Percentiles rank a stretch among this genome's conserved stretches.
These are phyloP conservation scores for Arenicola marina DNA, from an alignment of 2,888 invertebrate genomes.

Conservation along the genomic window DNA sequence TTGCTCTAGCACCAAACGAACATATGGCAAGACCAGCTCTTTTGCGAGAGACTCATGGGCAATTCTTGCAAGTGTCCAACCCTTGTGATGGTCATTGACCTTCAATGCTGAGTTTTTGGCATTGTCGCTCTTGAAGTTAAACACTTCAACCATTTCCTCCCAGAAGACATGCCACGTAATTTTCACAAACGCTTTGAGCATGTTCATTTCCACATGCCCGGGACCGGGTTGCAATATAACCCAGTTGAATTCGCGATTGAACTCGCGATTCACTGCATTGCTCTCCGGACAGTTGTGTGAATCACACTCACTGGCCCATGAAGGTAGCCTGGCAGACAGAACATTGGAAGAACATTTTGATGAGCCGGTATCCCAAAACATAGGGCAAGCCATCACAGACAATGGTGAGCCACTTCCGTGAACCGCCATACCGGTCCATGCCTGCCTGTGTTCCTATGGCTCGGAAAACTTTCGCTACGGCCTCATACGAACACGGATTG, in stretches of 20 bases:
- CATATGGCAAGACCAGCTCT: background rate
- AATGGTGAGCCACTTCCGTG: background rate
- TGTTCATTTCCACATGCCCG: background rate
- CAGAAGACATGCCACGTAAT: background rate
- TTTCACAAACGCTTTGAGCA: background rate
- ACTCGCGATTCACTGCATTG: background rate
- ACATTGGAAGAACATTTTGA: background rate
- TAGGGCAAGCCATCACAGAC: background rate
- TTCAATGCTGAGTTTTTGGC: background rate
- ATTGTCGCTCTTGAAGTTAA: background rate
- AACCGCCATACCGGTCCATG: background rate
- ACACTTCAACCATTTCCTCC: slow-evolving; percentile 1
- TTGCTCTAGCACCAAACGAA: background rate
- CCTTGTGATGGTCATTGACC: slow-evolving; percentile 4
- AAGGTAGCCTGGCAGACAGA: background rate
- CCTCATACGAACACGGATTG: background rate
- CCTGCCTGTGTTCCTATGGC: background rate
- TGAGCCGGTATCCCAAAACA: background rate
- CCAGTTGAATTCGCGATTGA: background rate
- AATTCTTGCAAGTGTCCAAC: background rate
- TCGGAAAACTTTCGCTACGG: background rate
- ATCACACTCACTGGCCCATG: background rate
- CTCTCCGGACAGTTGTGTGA: background rate
- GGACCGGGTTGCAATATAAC: background rate
- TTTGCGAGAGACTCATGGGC: background rate